Conservation (phyloP, 1,140 invertebrate genomes). For the Drosophila nigromelanica region DNA sequence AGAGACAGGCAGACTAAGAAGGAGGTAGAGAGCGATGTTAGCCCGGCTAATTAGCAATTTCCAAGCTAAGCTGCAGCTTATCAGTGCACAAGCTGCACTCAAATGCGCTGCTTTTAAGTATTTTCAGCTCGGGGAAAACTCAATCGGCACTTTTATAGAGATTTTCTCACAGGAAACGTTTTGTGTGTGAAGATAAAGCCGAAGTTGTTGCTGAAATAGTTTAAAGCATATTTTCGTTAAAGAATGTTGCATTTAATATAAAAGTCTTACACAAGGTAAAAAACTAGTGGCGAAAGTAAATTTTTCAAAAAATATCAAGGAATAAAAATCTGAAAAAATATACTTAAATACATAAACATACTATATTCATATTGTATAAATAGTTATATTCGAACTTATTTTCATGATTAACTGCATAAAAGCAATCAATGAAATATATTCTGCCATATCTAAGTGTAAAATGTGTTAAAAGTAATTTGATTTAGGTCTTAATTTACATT, state of each 20-base stretch:
- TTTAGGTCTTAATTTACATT: conserved; percentile 15
- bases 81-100: conserved; percentile 34
- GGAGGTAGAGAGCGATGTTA: conserved; percentile 4
- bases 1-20: no score
- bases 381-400: no score
- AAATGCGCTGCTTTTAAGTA: conserved; percentile 16
- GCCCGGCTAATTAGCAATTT: conserved; percentile 45
- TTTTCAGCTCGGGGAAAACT: background rate
- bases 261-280: no score
- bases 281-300: no score
- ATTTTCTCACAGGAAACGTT: background rate
- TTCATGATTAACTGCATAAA: background rate
- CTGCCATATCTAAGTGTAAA: background rate
- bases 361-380: no score
- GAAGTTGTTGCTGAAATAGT: background rate
- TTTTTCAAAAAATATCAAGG: no score
- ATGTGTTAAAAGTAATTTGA: background rate
- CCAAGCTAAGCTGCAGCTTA: conserved; percentile 48
- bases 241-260: no score
- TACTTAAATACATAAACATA: no score
- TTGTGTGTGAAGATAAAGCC: background rate
- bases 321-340: no score
- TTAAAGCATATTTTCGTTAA: background rate
- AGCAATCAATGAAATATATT: background rate
- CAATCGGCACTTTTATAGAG: background rate